Conservation (phyloP, 2,797 vertebrate species). For the Poeciliopsis paucimaculata region DNA sequence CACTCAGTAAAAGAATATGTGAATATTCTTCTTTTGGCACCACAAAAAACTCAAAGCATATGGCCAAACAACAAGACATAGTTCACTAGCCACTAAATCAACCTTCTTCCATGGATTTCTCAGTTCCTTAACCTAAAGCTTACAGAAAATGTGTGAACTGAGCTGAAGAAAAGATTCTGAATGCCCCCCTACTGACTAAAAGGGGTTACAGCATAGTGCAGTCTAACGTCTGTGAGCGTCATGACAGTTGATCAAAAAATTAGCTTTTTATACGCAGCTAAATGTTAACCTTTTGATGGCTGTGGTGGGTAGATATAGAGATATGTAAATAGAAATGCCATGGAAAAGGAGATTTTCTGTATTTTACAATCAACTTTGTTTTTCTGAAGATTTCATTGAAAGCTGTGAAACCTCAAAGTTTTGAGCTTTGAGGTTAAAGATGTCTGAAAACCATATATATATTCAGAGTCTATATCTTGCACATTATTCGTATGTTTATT, state of each 20-base stretch:
- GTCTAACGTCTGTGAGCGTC: not conserved
- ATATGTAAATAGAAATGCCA: not conserved
- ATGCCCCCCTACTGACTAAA: not conserved
- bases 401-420: no score
- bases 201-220: not conserved
- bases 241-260: not conserved
- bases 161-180: not conserved
- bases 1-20: not conserved
- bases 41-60: not conserved
- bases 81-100: not conserved
- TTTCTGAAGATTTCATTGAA: not conserved
- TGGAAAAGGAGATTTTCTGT: not conserved
- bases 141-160: not conserved
- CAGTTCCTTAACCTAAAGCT: not conserved
- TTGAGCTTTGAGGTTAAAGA: not conserved
- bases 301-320: not conserved
- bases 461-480: not conserved
- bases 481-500: not conserved
- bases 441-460: not conserved
- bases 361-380: not conserved
- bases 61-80: not conserved
- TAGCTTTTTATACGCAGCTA: not conserved
- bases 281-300: not conserved
- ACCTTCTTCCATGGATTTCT: not conserved
- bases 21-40: not conserved